phyloP scores from a whole-genome alignment of 2,797 vertebrate species.

The Sus cebifrons region DNA sequence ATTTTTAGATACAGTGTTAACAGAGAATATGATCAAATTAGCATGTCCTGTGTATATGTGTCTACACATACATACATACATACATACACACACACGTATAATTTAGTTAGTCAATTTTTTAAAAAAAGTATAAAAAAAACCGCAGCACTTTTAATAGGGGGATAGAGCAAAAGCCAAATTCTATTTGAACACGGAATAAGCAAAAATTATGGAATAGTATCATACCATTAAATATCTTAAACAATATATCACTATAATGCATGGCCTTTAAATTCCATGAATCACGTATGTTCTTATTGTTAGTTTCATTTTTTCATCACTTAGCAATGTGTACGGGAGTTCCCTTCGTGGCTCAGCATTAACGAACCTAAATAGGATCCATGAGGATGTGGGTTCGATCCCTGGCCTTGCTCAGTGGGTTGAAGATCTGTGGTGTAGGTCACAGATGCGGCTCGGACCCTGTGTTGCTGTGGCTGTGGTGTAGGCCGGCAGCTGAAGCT shows the following conservation, averaged over 20 bases:
- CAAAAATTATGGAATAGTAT: conserved; percentile 15
- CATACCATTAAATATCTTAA: background rate
- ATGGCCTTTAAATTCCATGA: background rate
- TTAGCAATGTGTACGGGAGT: background rate
- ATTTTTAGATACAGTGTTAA: background rate
- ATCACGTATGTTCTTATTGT: background rate
- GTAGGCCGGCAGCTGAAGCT: too few relatives aligned
- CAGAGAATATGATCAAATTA: background rate
- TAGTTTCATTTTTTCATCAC: background rate
- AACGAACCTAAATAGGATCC: too few relatives aligned
- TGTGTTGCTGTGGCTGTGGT: too few relatives aligned
- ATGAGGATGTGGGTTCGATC: too few relatives aligned
- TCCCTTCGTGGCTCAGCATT: too few relatives aligned
- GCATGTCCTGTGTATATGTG: background rate
- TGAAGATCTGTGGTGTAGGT: too few relatives aligned
- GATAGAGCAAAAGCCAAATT: background rate
- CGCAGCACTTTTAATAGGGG: background rate
- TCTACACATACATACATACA: background rate
- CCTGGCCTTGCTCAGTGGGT: too few relatives aligned
- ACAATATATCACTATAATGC: background rate
- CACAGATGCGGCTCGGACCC: too few relatives aligned
- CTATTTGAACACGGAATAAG: background rate
- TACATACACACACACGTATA: background rate
- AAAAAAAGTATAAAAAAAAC: background rate
- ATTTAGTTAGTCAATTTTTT: background rate